Evolutionary conservation across 1,140 invertebrate genomes (phyloP), one percentile per base, ranked within the genome.

Genomic region (Gonatopus flavifemur): DNA sequence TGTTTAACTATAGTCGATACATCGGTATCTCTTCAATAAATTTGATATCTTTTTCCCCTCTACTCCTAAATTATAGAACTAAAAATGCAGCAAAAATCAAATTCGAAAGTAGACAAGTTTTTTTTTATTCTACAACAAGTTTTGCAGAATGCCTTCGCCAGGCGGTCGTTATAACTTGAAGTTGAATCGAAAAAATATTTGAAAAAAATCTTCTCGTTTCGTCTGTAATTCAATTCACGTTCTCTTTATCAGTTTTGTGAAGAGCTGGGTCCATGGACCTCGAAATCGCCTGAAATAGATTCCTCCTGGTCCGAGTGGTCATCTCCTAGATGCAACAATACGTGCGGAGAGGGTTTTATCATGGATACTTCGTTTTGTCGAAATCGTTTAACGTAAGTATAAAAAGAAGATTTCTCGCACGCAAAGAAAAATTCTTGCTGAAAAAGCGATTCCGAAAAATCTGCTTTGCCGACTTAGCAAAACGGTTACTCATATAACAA

Each of bases 351-450:
- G 33, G 55, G 47, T 28, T 39, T 47, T 9, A 9, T 58, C 9
- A 41, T 42, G 28, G 38, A 33, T 0, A 19, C n/a, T 13, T 33
- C 58, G 19, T 48, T 53, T 3, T 60, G 55, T 24, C 44, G 49
- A 33, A 48, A 60, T 31, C 57, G 43, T 47, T 36, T 57, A 57
- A 60, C 49, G 57, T 57, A 60, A 57, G 43, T 60, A 50, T 20
- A 25, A 35, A 28, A 16, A 12, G 9, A 38, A 25, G 10, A n/a
- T n/a, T n/a, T n/a, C n/a, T 21, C 1, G 4, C 1, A 19, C 24
- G 15, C 13, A 7, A 1, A 20, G n/a, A n/a, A n/a, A n/a, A n/a
- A n/a, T n/a, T n/a, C n/a, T n/a, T n/a, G n/a, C n/a, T n/a, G n/a
- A n/a, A n/a, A n/a, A n/a, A n/a, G n/a, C n/a, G n/a, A n/a, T n/a